Evolutionary conservation across 2,888 invertebrate species (phyloP).

Genomic region (Drosophila meridionalis): DNA sequence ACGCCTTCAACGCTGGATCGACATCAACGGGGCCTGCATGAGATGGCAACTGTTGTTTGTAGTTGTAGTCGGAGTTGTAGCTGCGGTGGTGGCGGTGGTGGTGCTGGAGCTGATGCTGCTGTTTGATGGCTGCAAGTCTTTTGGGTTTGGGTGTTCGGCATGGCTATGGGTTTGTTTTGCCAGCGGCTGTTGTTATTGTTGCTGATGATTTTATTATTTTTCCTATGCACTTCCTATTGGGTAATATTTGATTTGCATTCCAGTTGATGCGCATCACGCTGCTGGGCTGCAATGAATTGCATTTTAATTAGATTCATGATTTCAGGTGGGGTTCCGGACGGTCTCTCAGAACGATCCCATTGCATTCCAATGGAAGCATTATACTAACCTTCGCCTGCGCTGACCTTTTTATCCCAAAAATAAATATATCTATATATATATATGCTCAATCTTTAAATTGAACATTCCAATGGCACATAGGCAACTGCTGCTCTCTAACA

Average conservation of each 20-base stretch:
- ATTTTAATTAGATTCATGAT: slow-evolving; percentile 79
- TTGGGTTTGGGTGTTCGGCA: slow-evolving; percentile 48
- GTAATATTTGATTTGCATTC: slow-evolving; percentile 80
- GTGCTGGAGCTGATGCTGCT: slow-evolving; percentile 65
- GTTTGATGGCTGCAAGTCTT: slow-evolving; percentile 65
- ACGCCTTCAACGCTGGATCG: slow-evolving; percentile 74
- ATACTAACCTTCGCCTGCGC: slow-evolving; percentile 22
- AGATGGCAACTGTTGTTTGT: slow-evolving; percentile 71
- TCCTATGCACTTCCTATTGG: slow-evolving; percentile 75
- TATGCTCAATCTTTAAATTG: not conserved
- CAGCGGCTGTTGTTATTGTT: slow-evolving; percentile 56
- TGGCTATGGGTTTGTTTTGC: slow-evolving; percentile 70
- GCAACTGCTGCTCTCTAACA: slow-evolving; percentile 45
- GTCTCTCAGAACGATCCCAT: slow-evolving; percentile 36
- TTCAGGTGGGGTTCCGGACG: slow-evolving; percentile 55
- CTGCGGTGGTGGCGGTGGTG: slow-evolving; percentile 25
- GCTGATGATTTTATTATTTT: slow-evolving; percentile 80
- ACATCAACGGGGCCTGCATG: slow-evolving; percentile 68
- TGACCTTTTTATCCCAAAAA: slow-evolving; percentile 41
- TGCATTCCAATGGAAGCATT: slow-evolving; percentile 28
- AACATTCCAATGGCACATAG: slow-evolving; percentile 57
- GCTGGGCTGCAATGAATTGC: slow-evolving; percentile 71
- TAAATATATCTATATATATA: not conserved
- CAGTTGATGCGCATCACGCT: slow-evolving; percentile 67
- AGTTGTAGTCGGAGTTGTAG: slow-evolving; percentile 21